Percentiles rank a stretch among this genome's conserved stretches.
Evolutionary conservation across 2,888 invertebrate species (phyloP).

Genomic region (Apocheima hispidaria): DNA sequence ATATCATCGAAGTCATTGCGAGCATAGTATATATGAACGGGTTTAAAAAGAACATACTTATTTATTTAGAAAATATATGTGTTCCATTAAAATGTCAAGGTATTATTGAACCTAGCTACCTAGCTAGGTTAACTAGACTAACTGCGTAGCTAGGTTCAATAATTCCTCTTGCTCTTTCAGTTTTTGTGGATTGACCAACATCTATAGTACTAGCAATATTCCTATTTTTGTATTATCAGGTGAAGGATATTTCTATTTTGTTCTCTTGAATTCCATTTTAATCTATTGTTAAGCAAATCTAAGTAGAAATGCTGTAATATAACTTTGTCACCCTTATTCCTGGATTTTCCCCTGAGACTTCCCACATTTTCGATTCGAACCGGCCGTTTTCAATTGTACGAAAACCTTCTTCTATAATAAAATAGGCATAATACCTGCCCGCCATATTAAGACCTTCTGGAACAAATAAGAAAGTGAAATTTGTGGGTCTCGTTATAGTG

Average conservation of each 20-base stretch:
- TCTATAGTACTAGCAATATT: neutral
- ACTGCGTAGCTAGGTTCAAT: too few relatives aligned
- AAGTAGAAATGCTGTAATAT: conserved; percentile 47
- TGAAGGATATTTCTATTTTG: neutral
- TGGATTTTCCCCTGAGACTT: conserved; percentile 71
- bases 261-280: conserved; percentile 8
- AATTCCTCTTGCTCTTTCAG: too few relatives aligned
- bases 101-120: too few relatives aligned
- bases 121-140: too few relatives aligned
- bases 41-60: too few relatives aligned
- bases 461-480: conserved; percentile 11
- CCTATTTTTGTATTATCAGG: neutral
- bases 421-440: conserved; percentile 57
- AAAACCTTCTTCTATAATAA: conserved; percentile 73
- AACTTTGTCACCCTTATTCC: conserved; percentile 51
- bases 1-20: neutral
- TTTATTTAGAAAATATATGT: too few relatives aligned
- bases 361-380: conserved; percentile 79
- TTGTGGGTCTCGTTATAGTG: conserved; percentile 44
- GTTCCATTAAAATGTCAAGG: too few relatives aligned
- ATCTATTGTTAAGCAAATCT: conserved; percentile 28
- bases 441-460: conserved; percentile 47
- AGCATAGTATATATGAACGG: too few relatives aligned
- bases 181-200: too few relatives aligned
- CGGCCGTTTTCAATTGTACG: conserved; percentile 72